These are phyloP conservation scores for Lepus timidus DNA, from an alignment of 2,113 vertebrate species.

Conservation along the genomic window DNA sequence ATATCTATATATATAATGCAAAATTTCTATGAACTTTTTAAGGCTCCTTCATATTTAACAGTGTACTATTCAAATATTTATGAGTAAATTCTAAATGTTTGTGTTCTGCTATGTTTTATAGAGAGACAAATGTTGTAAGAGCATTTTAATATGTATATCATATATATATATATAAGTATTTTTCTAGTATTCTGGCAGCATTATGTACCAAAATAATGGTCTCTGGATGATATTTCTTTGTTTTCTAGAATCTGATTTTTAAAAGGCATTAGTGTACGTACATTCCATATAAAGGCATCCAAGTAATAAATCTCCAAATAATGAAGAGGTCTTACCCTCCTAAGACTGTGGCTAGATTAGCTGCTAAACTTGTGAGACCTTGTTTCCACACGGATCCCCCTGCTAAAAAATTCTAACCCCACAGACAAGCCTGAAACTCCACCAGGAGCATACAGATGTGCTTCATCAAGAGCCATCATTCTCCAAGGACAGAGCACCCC, in stretches of 20 bases:
- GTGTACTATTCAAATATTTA: neutral
- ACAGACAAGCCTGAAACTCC: neutral
- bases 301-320: slow-evolving; percentile 56
- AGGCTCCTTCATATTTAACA: neutral
- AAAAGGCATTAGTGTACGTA: slow-evolving; percentile 13
- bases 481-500: neutral
- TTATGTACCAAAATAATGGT: neutral
- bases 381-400: neutral
- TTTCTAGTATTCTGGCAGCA: neutral
- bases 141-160: neutral
- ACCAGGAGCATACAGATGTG: neutral
- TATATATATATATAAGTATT: neutral
- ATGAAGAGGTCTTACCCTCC: slow-evolving; percentile 1
- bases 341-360: neutral
- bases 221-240: neutral
- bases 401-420: neutral
- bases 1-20: too few relatives aligned
- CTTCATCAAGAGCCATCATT: neutral
- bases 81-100: slow-evolving; percentile 10
- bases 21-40: too few relatives aligned
- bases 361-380: neutral
- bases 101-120: neutral
- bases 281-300: slow-evolving; percentile 15
- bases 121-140: neutral
- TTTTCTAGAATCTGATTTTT: slow-evolving; percentile 45